Evolutionary conservation across 2,797 vertebrate genomes (phyloP).

Genomic region (Poeciliopsis turneri): DNA sequence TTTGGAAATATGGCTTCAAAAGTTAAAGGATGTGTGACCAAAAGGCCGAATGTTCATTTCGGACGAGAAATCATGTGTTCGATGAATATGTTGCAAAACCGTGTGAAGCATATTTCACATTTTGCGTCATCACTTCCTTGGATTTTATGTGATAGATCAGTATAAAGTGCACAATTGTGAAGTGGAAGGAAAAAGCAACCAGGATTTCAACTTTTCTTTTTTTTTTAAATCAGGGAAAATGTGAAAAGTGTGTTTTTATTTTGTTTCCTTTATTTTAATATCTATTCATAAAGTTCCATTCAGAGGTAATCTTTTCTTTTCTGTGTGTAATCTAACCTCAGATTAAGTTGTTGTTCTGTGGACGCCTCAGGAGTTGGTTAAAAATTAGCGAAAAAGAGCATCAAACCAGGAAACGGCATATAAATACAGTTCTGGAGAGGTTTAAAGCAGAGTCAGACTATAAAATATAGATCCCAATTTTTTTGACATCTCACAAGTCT

Average conservation of each 20-base stretch:
- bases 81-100: neutral
- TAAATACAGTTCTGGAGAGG: neutral
- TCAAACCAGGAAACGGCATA: neutral
- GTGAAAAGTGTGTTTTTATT: neutral
- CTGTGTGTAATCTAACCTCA: neutral
- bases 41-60: constrained; percentile 23
- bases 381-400: neutral
- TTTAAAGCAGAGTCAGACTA: neutral
- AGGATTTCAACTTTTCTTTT: neutral
- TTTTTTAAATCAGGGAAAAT: neutral
- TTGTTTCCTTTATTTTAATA: neutral
- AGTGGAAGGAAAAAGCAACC: neutral
- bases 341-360: neutral
- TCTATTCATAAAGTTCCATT: neutral
- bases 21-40: constrained; percentile 1
- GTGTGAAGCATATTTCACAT: neutral
- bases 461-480: neutral
- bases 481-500: neutral
- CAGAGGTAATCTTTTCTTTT: neutral
- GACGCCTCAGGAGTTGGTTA: neutral
- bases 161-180: neutral
- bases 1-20: neutral
- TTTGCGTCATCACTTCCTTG: neutral
- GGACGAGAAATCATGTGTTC: constrained; percentile 4
- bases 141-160: neutral